These are phyloP conservation scores for Acrocephalus kingi DNA, from an alignment of 2,113 vertebrate genomes.

Conservation along the genomic window DNA sequence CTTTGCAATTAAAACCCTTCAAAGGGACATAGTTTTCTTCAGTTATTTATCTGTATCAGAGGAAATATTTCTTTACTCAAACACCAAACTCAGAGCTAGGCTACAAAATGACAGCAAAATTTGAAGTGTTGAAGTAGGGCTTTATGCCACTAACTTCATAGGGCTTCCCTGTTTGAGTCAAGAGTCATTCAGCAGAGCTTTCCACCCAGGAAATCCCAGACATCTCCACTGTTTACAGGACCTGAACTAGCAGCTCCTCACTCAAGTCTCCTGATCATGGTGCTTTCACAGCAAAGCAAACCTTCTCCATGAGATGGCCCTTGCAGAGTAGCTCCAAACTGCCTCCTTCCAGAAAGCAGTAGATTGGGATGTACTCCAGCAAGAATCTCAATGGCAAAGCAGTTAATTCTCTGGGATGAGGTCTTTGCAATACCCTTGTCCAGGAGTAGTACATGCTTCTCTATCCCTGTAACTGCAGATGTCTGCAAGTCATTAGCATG, in stretches of 20 bases:
- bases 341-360: not conserved
- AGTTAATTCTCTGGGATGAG: not conserved
- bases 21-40: not conserved
- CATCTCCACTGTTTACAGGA: not conserved
- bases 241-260: not conserved
- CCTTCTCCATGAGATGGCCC: accelerated
- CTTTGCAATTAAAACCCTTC: not conserved
- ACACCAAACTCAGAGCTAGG: not conserved
- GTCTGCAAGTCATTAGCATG: constrained; percentile 3
- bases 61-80: not conserved
- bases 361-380: not conserved
- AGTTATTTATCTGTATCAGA: not conserved
- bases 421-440: not conserved
- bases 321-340: not conserved
- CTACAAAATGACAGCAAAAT: not conserved
- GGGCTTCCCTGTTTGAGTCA: not conserved
- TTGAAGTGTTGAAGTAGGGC: not conserved
- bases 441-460: not conserved
- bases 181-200: not conserved
- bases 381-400: accelerated
- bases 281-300: not conserved
- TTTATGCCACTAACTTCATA: not conserved
- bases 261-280: not conserved
- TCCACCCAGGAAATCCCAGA: not conserved
- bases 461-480: not conserved